Base-by-base conservation (phyloP, 1,140 invertebrate species). In the Prorops nasuta region DNA sequence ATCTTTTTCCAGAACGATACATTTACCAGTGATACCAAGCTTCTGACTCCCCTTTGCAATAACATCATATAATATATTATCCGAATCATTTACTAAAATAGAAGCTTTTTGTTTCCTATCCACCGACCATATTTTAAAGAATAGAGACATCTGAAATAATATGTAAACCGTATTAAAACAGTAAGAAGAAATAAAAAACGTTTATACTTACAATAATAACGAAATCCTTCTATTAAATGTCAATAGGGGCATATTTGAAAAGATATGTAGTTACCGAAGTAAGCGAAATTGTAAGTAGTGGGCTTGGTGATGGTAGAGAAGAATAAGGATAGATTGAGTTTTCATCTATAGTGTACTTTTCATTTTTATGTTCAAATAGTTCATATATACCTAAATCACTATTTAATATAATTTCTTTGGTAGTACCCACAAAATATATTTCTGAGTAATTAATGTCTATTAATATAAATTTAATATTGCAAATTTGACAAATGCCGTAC, bases 381-480 rank as follows among this genome's bases (percentile, higher is more conserved):
- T 47, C 38, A 38, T 49, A 52, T 18, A 52, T 39, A 14, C 50
- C 50, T 24, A 31, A 24, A 14, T 39, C 37, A 32, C 12, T 3
- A 17, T 24, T 37, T 15, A 45, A 51, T 20, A 36, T 3, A 34
- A 51, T 41, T 41, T 51, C 44, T 15, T 38, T 9, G 3, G 3
- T 34, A 44, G 12, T 34, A 4, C 44, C 36, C 14, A 53, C 28
- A 19, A 53, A 48, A 22, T 42, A 1, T 10, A 40, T 10, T 28
- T 48, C 20, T 12, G 35, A n/a, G 18, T 39, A 53, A 3, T n/a
- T 8, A 3, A 10, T 15, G 10, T 46, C 46, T 19, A 51, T 37
- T 15, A 51, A 17, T 22, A 51, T 51, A 1, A 45, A 3, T 20
- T 51, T 32, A 15, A 51, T 42, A 10, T 40, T 35, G 22, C 51